Conservation (phyloP, 2,113 vertebrate species). For the Amphilophus citrinellus region DNA sequence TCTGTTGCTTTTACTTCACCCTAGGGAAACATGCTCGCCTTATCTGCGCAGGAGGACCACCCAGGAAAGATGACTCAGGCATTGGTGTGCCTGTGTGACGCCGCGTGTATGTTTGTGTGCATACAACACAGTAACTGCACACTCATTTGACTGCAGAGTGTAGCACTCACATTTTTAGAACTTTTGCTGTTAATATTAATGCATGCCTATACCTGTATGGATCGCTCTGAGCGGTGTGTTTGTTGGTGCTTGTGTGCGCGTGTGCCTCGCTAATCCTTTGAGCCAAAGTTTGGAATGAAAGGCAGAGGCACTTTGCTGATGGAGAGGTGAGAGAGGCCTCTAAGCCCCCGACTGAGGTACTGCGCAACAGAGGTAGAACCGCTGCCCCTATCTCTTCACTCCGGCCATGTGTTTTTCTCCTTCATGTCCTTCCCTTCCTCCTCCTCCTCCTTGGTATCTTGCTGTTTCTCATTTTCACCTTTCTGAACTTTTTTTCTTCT, state of each 20-base stretch:
- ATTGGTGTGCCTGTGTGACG: constrained; percentile 36
- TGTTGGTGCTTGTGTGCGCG: constrained; percentile 59
- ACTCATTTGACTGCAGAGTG: constrained; percentile 61
- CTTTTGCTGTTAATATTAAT: constrained; percentile 78
- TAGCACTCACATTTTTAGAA: constrained; percentile 67
- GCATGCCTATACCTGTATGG: constrained; percentile 76
- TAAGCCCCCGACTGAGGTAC: constrained; percentile 40
- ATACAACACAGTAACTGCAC: constrained; percentile 37
- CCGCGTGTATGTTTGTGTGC: constrained; percentile 26
- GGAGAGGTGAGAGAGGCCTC: constrained; percentile 66
- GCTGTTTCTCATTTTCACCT: constrained; percentile 30
- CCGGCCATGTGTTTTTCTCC: constrained; percentile 22
- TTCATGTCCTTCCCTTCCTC: constrained; percentile 4
- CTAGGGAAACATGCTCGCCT: constrained; percentile 80
- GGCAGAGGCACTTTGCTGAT: constrained; percentile 59
- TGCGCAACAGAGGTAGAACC: constrained; percentile 16
- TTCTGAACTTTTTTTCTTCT: constrained; percentile 14
- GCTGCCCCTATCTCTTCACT: constrained; percentile 39
- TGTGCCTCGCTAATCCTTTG: constrained; percentile 70
- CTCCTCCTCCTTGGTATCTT: constrained; percentile 6
- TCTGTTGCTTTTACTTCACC: constrained; percentile 81
- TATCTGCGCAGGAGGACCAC: constrained; percentile 84
- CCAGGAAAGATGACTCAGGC: constrained; percentile 81
- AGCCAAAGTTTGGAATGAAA: constrained; percentile 74
- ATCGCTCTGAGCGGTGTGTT: constrained; percentile 65